A percentile compares a stretch with the other conserved stretches of the same genome.
Conservation (phyloP, 2,888 invertebrate species). For the Harpalus rubripes region DNA sequence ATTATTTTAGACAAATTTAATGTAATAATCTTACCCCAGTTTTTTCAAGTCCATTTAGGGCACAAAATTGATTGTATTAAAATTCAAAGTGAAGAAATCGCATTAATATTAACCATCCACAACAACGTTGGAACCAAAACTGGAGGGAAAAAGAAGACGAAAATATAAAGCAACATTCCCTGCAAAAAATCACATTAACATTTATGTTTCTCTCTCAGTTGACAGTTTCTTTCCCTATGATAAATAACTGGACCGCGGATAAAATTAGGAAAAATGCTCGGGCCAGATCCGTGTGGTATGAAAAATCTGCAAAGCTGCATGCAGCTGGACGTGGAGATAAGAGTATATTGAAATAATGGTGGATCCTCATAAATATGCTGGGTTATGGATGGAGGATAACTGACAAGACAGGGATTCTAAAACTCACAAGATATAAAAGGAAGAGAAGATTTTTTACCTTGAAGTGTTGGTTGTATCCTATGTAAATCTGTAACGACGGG, state of each 20-base stretch:
- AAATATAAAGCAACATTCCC: slow-evolving; percentile 28
- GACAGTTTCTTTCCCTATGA: slow-evolving; percentile 61
- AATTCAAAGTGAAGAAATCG: slow-evolving; percentile 24
- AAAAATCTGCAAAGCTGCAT: slow-evolving; percentile 11
- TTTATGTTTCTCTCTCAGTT: slow-evolving; percentile 60
- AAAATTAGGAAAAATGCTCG: slow-evolving; percentile 62
- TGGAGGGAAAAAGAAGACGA: slow-evolving; percentile 20
- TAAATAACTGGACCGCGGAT: slow-evolving; percentile 55
- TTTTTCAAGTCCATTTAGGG: not conserved
- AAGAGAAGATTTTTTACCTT: no score
- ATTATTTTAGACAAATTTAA: not conserved
- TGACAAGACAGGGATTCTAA: not conserved
- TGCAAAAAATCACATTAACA: slow-evolving; percentile 59
- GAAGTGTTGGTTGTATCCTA: no score
- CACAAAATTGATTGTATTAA: slow-evolving; percentile 69
- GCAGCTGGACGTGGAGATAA: slow-evolving; percentile 21
- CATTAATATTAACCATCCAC: slow-evolving; percentile 9
- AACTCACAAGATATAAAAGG: not conserved
- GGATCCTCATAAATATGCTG: slow-evolving; percentile 39
- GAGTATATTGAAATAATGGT: slow-evolving; percentile 53
- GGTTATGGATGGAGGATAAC: slow-evolving; percentile 22
- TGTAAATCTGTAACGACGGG: no score
- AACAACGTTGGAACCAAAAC: slow-evolving; percentile 44
- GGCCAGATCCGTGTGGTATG: slow-evolving; percentile 5
- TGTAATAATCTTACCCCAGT: not conserved